Evolutionary conservation across 1,140 invertebrate species (phyloP).

Genomic region (Drosophila tropicalis): DNA sequence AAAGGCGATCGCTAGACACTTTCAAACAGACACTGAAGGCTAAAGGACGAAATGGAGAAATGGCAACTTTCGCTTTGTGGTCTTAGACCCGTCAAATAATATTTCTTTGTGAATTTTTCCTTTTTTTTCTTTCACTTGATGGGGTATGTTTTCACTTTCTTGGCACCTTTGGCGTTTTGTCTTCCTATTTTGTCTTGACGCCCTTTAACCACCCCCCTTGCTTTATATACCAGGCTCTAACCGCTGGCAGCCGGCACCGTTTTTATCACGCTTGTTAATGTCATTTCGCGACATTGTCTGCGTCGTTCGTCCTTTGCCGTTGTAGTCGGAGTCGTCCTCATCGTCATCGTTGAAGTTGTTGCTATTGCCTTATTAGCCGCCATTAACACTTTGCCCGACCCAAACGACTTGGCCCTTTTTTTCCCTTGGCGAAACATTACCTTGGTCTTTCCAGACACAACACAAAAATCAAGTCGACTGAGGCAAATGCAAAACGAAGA

Average conservation of each 20-base stretch:
- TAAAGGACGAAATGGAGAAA: not conserved
- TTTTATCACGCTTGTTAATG: slow-evolving; percentile 25
- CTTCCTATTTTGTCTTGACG: slow-evolving; percentile 4
- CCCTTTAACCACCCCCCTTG: not conserved
- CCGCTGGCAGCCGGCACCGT: not conserved
- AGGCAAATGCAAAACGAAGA: slow-evolving; percentile 19
- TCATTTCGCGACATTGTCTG: slow-evolving; percentile 17
- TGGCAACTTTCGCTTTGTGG: slow-evolving; percentile 16
- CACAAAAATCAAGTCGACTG: slow-evolving; percentile 22
- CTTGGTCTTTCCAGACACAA: not conserved
- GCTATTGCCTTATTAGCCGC: slow-evolving; percentile 27
- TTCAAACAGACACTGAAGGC: too few relatives aligned
- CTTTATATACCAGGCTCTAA: too few relatives aligned
- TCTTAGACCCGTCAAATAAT: slow-evolving; percentile 5
- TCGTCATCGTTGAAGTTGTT: not conserved
- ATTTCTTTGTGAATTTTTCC: slow-evolving; percentile 4
- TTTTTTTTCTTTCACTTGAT: not conserved
- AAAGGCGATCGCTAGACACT: not conserved
- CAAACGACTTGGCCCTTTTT: slow-evolving; percentile 7
- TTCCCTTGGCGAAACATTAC: not conserved
- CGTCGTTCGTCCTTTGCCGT: slow-evolving; percentile 6
- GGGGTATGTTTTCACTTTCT: slow-evolving; percentile 6
- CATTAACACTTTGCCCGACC: slow-evolving; percentile 24
- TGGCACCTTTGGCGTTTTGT: slow-evolving; percentile 13
- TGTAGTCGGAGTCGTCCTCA: not conserved